Percentiles rank a stretch among this genome's conserved stretches.
Conservation (phyloP, 1,140 invertebrate species). For the Anoplophora glabripennis region DNA sequence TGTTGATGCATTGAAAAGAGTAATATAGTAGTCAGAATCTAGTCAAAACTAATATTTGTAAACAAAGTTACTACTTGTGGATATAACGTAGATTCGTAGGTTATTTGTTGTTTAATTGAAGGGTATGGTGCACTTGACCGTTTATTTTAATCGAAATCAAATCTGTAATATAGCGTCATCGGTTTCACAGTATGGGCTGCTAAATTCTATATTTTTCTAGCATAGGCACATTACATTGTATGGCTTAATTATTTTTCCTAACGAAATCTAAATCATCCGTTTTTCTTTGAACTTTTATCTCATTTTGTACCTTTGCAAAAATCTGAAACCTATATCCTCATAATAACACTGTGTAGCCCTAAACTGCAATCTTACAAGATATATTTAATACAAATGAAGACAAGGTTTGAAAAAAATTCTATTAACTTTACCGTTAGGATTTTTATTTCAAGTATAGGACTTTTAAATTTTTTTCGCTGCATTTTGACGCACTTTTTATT, state of each 20-base stretch:
- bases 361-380: too few species aligned
- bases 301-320: too few species aligned
- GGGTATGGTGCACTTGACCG: not conserved
- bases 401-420: too few species aligned
- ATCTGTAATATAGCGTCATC: not conserved
- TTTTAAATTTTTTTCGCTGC: not conserved
- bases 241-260: too few species aligned
- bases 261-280: too few species aligned
- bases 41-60: slow-evolving; percentile 14
- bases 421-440: not conserved
- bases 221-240: not conserved
- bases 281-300: too few species aligned
- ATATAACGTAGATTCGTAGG: slow-evolving; percentile 10
- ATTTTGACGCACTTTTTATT: not conserved
- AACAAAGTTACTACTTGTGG: slow-evolving; percentile 16
- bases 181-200: too few species aligned
- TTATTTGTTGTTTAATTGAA: slow-evolving; percentile 19
- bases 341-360: too few species aligned
- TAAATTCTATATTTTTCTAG: too few species aligned
- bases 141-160: not conserved
- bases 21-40: slow-evolving; percentile 18
- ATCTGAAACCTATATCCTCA: too few species aligned
- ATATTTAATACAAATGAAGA: too few species aligned
- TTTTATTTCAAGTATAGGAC: not conserved
- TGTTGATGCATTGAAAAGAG: slow-evolving; percentile 22